Percentiles rank a stretch among this genome's conserved stretches.
Evolutionary conservation across 2,113 vertebrate genomes (phyloP).

Genomic region (Mus spicilegus): DNA sequence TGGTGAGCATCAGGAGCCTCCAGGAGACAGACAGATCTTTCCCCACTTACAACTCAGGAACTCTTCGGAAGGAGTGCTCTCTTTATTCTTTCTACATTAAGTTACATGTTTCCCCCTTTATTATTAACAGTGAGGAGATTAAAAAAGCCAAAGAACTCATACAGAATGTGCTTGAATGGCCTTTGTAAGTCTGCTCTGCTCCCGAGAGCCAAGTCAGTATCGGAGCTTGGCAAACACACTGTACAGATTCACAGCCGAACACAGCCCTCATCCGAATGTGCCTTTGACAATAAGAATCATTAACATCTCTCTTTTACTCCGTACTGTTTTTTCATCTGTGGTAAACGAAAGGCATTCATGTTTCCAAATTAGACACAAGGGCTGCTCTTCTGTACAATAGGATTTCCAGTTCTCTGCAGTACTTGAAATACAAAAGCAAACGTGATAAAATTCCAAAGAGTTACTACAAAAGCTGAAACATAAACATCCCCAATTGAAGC

Average conservation of each 20-base stretch:
- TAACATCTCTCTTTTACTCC: neutral
- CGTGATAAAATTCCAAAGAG: conserved; percentile 16
- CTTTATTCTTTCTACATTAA: neutral
- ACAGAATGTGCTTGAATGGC: neutral
- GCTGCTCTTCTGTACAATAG: conserved; percentile 5
- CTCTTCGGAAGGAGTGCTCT: neutral
- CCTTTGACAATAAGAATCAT: conserved; percentile 1
- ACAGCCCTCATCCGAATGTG: neutral
- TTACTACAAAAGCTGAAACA: conserved; percentile 14
- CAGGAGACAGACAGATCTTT: neutral
- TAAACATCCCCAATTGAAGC: neutral
- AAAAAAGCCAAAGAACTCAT: neutral
- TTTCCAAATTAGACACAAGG: conserved; percentile 14
- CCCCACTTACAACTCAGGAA: neutral
- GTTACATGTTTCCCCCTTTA: neutral
- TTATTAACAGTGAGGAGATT: neutral
- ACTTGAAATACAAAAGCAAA: neutral
- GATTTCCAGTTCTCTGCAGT: conserved; percentile 28
- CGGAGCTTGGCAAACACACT: neutral
- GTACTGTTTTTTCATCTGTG: neutral
- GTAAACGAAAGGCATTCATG: neutral
- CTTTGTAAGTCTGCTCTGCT: neutral
- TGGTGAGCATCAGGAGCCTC: neutral
- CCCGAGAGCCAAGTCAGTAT: neutral
- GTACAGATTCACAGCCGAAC: neutral